A percentile compares a stretch with the other conserved stretches of the same genome.
These are phyloP conservation scores for Lydus trimaculatus DNA, from an alignment of 2,888 invertebrate genomes.

Conservation along the genomic window DNA sequence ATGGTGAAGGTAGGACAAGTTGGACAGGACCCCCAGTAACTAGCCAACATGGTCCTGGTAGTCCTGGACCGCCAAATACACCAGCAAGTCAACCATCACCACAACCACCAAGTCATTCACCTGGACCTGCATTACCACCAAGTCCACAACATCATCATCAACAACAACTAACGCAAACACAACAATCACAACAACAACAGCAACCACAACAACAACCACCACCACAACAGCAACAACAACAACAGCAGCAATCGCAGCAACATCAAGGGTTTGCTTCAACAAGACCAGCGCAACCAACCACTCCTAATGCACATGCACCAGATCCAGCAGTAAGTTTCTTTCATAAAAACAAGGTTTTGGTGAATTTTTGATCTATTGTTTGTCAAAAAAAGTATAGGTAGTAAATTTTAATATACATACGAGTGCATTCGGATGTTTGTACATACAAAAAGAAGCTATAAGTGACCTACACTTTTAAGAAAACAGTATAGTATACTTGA, in stretches of 20 bases:
- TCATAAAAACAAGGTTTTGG: not conserved
- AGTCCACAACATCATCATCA: conserved; percentile 68
- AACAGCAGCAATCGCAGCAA: conserved; percentile 50
- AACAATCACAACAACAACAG: not conserved
- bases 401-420: not conserved
- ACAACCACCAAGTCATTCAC: conserved; percentile 59
- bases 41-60: conserved; percentile 53
- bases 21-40: conserved; percentile 56
- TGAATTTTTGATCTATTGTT: no score
- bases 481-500: no score
- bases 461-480: no score
- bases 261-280: conserved; percentile 70
- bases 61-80: conserved; percentile 52
- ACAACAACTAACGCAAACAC: conserved; percentile 41
- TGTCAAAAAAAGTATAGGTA: not conserved
- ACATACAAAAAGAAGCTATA: no score
- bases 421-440: no score
- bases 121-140: conserved; percentile 65
- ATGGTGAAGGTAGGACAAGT: conserved; percentile 54
- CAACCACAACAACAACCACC: conserved; percentile 64
- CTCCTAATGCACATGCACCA: conserved; percentile 79
- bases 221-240: conserved; percentile 64
- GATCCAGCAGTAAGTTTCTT: conserved; percentile 72
- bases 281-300: conserved; percentile 77
- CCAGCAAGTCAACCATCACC: conserved; percentile 59